Conservation (phyloP, 2,888 invertebrate species). For the Galeruca laticollis region DNA sequence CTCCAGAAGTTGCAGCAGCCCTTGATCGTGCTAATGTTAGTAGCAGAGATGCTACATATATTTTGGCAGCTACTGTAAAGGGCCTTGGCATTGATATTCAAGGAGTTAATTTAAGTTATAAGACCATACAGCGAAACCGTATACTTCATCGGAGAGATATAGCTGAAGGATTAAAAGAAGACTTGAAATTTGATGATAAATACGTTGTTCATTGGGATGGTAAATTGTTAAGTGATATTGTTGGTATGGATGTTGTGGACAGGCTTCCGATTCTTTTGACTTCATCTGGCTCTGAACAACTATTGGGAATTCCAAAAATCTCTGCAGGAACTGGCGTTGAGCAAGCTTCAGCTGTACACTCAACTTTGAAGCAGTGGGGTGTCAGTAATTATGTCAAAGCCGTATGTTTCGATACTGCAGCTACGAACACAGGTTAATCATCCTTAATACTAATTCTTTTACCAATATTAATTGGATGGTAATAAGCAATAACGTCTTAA, state of each 20-base stretch:
- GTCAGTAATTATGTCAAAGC: conserved; percentile 24
- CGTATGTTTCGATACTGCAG: conserved; percentile 30
- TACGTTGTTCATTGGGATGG: conserved; percentile 32
- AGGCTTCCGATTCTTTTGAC: conserved; percentile 24
- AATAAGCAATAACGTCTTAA: no score
- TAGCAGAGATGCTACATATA: background rate
- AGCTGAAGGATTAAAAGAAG: conserved; percentile 15
- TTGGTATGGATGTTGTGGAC: conserved; percentile 11
- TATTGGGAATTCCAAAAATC: conserved; percentile 32
- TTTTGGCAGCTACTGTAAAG: conserved; percentile 10
- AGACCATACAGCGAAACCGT: conserved; percentile 8
- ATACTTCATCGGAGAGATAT: conserved; percentile 7
- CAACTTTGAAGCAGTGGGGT: conserved; percentile 24
- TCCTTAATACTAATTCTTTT: conserved; percentile 5
- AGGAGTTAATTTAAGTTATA: conserved; percentile 4
- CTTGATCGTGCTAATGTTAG: conserved; percentile 12
- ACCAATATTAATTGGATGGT: no score
- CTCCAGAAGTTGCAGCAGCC: background rate
- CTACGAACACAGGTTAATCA: conserved; percentile 11
- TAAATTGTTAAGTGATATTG: conserved; percentile 6
- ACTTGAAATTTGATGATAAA: conserved; percentile 11
- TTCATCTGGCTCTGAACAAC: conserved; percentile 20
- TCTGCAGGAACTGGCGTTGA: conserved; percentile 10
- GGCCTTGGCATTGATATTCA: background rate
- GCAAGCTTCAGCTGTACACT: conserved; percentile 18